Evolutionary conservation across 2,113 vertebrate genomes (phyloP).

Genomic region (human (Homo sapiens)): GRCh38 chr18:79468001-79468500

Average conservation of each 20-base stretch:
- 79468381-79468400: too few species aligned
- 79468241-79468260: accelerated
- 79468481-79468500: background rate
- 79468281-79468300: background rate
- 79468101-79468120: background rate
- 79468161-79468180: background rate
- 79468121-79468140: background rate
- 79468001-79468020: background rate
- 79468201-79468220: background rate
- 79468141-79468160: background rate
- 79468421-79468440: background rate
- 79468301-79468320: background rate
- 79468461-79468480: background rate
- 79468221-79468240: background rate
- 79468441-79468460: background rate
- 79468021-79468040: background rate
- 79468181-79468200: background rate
- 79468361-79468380: background rate
- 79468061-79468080: too few species aligned
- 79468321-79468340: too few species aligned
- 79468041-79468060: too few species aligned
- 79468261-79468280: background rate
- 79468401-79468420: background rate
- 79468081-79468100: accelerated
- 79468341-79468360: background rate